These are phyloP conservation scores for Xerus rutilus DNA, from an alignment of 2,797 vertebrate species.

Conservation along the genomic window DNA sequence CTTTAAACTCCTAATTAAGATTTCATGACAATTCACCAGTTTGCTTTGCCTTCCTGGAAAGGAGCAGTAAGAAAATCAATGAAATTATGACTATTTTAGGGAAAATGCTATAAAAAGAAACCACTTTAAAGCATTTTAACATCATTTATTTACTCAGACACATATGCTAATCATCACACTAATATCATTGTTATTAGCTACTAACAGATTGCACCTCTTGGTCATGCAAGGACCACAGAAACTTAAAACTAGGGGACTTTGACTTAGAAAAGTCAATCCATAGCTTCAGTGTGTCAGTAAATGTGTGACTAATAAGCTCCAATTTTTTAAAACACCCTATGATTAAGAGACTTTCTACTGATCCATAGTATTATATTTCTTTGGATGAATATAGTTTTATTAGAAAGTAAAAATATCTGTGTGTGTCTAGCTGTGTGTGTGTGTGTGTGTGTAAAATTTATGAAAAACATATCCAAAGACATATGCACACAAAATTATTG, in stretches of 20 bases:
- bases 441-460: not conserved
- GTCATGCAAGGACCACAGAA: not conserved
- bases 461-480: slow-evolving; percentile 52
- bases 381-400: slow-evolving; percentile 64
- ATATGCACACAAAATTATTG: slow-evolving; percentile 24
- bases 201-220: not conserved
- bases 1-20: not conserved
- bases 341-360: slow-evolving; percentile 72
- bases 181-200: slow-evolving; percentile 20
- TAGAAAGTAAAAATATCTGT: slow-evolving; percentile 68
- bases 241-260: slow-evolving; percentile 2
- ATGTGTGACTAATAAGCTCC: slow-evolving; percentile 40
- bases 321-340: slow-evolving; percentile 56
- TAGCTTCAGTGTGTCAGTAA: slow-evolving; percentile 21
- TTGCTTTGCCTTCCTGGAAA: not conserved
- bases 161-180: not conserved
- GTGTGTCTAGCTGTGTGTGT: not conserved
- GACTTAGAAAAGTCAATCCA: slow-evolving; percentile 4
- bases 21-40: slow-evolving; percentile 44
- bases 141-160: not conserved
- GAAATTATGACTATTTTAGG: not conserved
- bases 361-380: slow-evolving; percentile 58
- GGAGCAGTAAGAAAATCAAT: slow-evolving; percentile 47
- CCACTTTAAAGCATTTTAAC: slow-evolving; percentile 32
- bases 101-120: slow-evolving; percentile 53